These are phyloP conservation scores for Diadema setosum DNA, from an alignment of 35 echinoderm and acorn worm species.

Conservation along the genomic window DNA sequence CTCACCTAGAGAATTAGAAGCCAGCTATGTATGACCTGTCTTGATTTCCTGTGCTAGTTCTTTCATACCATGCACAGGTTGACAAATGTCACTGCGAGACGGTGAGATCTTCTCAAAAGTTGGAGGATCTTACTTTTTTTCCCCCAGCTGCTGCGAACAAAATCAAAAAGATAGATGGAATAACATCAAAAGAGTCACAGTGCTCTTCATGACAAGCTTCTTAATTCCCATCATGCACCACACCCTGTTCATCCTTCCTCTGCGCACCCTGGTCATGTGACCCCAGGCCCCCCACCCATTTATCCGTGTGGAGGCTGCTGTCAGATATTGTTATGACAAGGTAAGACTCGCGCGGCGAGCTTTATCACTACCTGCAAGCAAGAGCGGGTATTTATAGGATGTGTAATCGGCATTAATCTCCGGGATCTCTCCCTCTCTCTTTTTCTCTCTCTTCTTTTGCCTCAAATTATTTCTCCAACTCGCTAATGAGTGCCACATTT, in stretches of 20 bases:
- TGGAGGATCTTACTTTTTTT: too few relatives aligned
- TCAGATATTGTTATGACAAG: not conserved
- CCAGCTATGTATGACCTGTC: not conserved
- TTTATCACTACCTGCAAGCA: not conserved
- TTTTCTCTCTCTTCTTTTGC: too few relatives aligned
- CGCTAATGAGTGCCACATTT: not conserved
- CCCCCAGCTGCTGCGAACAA: too few relatives aligned
- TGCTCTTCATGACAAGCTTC: not conserved
- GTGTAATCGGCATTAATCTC: not conserved
- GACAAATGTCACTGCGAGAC: too few relatives aligned
- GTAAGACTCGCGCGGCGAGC: not conserved
- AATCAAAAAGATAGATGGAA: not conserved
- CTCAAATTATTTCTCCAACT: not conserved
- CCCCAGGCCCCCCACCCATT: not conserved
- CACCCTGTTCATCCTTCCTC: slow-evolving; percentile 5
- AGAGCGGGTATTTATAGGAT: not conserved
- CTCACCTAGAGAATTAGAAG: not conserved
- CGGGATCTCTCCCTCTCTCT: too few relatives aligned
- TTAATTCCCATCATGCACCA: slow-evolving; percentile 12
- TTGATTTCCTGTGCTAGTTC: not conserved
- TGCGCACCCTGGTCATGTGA: slow-evolving; percentile 3
- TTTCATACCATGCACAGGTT: too few relatives aligned
- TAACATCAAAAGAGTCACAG: not conserved
- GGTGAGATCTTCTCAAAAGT: too few relatives aligned
- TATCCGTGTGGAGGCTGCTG: not conserved